Conservation (phyloP, 2,113 vertebrate genomes). For the Heterocephalus glaber region DNA sequence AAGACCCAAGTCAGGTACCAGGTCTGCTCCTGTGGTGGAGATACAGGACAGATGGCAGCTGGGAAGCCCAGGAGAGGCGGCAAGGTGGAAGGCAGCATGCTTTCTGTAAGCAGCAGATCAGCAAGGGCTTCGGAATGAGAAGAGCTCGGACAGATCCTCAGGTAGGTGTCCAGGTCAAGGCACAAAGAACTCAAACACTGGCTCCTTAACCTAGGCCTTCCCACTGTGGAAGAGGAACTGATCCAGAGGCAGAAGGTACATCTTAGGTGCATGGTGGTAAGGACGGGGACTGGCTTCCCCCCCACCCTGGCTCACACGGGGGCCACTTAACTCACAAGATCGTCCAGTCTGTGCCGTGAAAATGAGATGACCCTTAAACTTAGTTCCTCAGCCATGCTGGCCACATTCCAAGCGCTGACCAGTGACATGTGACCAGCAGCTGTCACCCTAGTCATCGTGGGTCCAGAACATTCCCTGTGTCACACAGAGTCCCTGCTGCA, state of each 20-base stretch:
- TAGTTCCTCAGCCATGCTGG: fast-evolving
- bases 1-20: fast-evolving
- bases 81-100: not conserved
- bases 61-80: no score
- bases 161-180: not conserved
- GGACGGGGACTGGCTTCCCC: not conserved
- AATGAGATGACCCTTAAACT: not conserved
- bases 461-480: not conserved
- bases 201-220: not conserved
- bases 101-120: no score
- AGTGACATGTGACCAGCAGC: fast-evolving
- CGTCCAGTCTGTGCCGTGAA: fast-evolving
- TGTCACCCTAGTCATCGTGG: fast-evolving
- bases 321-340: no score
- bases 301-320: fast-evolving
- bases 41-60: not conserved
- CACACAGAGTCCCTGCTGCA: fast-evolving
- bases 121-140: fast-evolving
- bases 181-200: fast-evolving
- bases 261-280: not conserved
- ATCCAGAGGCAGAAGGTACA: fast-evolving
- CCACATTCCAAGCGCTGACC: fast-evolving
- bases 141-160: fast-evolving
- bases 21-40: not conserved
- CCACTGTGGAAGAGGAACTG: fast-evolving